Evolutionary conservation across 2,888 invertebrate genomes (phyloP), one percentile per base, ranked within the genome.

Genomic region (Mongoloraphidia duomilia): DNA sequence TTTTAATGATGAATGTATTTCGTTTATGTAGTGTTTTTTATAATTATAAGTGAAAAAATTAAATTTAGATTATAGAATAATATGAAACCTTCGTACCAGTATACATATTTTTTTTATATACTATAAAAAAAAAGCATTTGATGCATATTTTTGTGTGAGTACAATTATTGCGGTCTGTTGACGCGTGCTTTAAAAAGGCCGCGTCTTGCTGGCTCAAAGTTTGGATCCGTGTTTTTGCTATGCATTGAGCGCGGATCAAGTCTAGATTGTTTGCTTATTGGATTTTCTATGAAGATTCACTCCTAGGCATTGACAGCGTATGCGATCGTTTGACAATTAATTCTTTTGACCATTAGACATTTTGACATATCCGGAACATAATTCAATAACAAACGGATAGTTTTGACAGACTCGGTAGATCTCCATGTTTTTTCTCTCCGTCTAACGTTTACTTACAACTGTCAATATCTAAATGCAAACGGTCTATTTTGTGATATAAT

Each of bases 401-500:
- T 6, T 26, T 26, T 26, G 26, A 26, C 26, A 26, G 6, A 26
- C 26, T 26, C 26, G 26, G 26, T 6, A 6, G 3, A 26, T 3
- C 26, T 26, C 6, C 26, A 6, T 26, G 26, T 26, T 26, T 26
- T 26, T 26, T 26, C 26, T 26, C 26, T 26, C 6, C 26, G 26
- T 26, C 6, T 26, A 26, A 26, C 26, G 26, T 26, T 26, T 26
- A 26, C 26, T 3, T 26, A 26, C 26, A 26, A 26, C 26, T 26
- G 26, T 26, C 26, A 26, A 34, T 34, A n/a, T 44, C 13, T 34
- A 34, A 44, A 34, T 34, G 43, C 52, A 52, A 52, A 52, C 52
- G 50, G 50, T 52, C 52, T 52, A 52, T 50, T 51, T 50, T 52
- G 52, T 52, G 52, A 52, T 52, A 52, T 50, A 26, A 26, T 26